phyloP scores from a whole-genome alignment of 2,888 invertebrate species.

The Chesias legatella region DNA sequence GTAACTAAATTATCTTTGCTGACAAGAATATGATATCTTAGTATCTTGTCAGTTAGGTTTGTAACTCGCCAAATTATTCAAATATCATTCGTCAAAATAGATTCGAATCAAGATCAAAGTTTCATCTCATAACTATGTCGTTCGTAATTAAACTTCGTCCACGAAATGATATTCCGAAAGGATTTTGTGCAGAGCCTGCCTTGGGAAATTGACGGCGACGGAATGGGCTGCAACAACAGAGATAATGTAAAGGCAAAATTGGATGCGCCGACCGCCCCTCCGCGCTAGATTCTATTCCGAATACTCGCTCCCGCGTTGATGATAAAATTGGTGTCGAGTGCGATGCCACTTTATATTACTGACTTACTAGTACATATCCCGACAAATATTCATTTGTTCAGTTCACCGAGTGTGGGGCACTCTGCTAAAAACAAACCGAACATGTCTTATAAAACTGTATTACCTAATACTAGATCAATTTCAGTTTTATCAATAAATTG shows the following conservation, averaged over 20 bases:
- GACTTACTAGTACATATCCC: too few species aligned
- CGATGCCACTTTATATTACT: background rate
- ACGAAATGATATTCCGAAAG: conserved; percentile 37
- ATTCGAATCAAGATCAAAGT: conserved; percentile 10
- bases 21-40: too few species aligned
- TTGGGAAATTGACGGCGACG: conserved; percentile 46
- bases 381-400: too few species aligned
- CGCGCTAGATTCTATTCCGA: conserved; percentile 36
- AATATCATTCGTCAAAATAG: conserved; percentile 3
- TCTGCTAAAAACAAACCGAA: too few species aligned
- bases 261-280: conserved; percentile 42
- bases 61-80: background rate
- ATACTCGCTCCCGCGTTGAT: conserved; percentile 24
- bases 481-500: too few species aligned
- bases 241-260: conserved; percentile 57
- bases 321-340: conserved; percentile 16
- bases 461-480: too few species aligned
- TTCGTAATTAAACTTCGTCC: conserved; percentile 34
- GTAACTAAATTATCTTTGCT: too few species aligned
- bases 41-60: background rate
- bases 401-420: too few species aligned
- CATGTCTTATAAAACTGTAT: too few species aligned
- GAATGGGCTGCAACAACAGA: conserved; percentile 53
- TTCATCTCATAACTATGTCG: conserved; percentile 18
- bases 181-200: conserved; percentile 40